Evolutionary conservation across 2,888 invertebrate species (phyloP).

Genomic region (Blastobasis lacticolella): DNA sequence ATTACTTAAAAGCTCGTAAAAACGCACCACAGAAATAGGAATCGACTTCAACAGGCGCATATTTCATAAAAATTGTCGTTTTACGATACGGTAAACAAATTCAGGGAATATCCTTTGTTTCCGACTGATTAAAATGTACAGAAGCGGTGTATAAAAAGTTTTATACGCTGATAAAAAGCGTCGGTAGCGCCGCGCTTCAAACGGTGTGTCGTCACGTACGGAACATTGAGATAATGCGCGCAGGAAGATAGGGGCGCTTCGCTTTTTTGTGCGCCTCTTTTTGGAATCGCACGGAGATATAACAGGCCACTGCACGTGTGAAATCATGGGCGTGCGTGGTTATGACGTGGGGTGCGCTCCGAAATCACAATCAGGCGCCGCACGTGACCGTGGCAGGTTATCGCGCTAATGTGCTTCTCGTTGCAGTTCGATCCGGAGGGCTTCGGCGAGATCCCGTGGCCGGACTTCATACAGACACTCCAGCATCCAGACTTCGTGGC

Average conservation of each 20-base stretch:
- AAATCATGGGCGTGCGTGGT: constrained; percentile 40
- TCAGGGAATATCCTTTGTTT: constrained; percentile 54
- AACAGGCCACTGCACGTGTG: constrained; percentile 44
- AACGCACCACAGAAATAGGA: constrained; percentile 20
- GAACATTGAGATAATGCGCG: constrained; percentile 54
- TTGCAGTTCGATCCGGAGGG: constrained; percentile 92
- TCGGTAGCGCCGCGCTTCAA: constrained; percentile 57
- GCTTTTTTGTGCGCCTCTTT: constrained; percentile 55
- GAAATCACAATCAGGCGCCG: constrained; percentile 40
- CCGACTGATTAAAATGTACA: constrained; percentile 67
- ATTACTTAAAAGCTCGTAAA: constrained; percentile 25
- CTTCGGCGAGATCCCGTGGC: constrained; percentile 92
- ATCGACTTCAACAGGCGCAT: constrained; percentile 24
- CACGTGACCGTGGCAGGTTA: constrained; percentile 34
- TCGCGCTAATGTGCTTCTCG: constrained; percentile 20
- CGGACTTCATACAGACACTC: constrained; percentile 85
- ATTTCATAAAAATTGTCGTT: constrained; percentile 45
- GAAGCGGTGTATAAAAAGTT: constrained; percentile 56
- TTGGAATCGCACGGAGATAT: constrained; percentile 49
- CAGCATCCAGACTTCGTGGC: constrained; percentile 84
- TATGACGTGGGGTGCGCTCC: constrained; percentile 41
- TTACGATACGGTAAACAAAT: constrained; percentile 58
- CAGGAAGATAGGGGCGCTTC: constrained; percentile 54
- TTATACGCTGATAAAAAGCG: constrained; percentile 49
- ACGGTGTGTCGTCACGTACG: constrained; percentile 53